Percentiles rank a stretch among this genome's conserved stretches.
Evolutionary conservation across 2,888 invertebrate species (phyloP).

Genomic region (Lysandra bellargus): DNA sequence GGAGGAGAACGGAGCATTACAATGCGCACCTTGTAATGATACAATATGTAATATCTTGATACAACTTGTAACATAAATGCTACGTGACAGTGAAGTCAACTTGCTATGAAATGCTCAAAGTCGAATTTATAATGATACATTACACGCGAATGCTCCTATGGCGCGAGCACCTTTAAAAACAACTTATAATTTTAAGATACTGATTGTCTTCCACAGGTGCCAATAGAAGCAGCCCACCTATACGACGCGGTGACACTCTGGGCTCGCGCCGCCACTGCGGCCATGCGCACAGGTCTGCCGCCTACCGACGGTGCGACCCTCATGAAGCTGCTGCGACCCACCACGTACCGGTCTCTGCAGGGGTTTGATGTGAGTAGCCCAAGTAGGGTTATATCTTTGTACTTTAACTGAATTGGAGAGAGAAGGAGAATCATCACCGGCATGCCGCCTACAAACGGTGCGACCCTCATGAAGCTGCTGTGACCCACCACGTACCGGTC

Average conservation of each 20-base stretch:
- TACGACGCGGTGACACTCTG: conserved; percentile 94
- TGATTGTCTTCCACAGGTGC: conserved; percentile 78
- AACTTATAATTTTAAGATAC: too few species aligned
- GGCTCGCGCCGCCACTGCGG: conserved; percentile 89
- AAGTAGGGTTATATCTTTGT: too few species aligned
- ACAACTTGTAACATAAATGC: too few species aligned
- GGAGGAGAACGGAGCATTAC: too few species aligned
- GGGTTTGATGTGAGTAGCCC: conserved; percentile 80
- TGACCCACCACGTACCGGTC: conserved; percentile 87
- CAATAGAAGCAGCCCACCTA: conserved; percentile 90
- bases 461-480: conserved; percentile 87
- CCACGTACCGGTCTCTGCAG: conserved; percentile 87
- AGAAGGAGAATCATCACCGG: conserved; percentile 58
- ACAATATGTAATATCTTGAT: too few species aligned
- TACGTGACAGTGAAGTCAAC: too few species aligned
- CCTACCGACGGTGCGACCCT: conserved; percentile 89
- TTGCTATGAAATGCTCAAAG: too few species aligned
- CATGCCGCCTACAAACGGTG: conserved; percentile 87
- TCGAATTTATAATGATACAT: too few species aligned
- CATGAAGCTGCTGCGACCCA: conserved; percentile 87
- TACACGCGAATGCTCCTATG: too few species aligned
- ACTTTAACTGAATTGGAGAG: too few species aligned
- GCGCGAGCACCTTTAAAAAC: too few species aligned
- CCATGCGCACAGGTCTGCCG: conserved; percentile 83
- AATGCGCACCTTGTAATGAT: too few species aligned